Conservation (phyloP, 2,888 invertebrate genomes). For the Meghimatium bilineatum region DNA sequence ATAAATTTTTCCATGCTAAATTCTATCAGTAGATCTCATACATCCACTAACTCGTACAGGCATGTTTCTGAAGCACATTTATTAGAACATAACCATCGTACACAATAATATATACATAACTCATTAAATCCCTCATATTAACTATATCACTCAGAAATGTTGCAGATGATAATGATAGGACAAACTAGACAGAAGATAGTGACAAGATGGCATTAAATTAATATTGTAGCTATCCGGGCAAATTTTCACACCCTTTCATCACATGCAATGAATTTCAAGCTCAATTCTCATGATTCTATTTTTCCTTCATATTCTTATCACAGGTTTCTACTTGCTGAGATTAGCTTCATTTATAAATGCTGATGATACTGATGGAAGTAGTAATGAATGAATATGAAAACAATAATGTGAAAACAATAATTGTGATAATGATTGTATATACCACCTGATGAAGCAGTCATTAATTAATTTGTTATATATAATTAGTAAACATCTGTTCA, state of each 20-base stretch:
- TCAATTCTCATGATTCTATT: neutral
- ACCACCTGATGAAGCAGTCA: neutral
- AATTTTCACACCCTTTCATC: neutral
- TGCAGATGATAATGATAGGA: neutral
- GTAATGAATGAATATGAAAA: neutral
- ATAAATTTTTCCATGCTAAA: no score
- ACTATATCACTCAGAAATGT: neutral
- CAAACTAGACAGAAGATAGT: neutral
- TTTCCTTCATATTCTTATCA: neutral
- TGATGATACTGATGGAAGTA: neutral
- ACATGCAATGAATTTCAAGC: neutral
- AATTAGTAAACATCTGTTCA: neutral
- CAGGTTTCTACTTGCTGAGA: neutral
- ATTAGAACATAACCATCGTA: no score
- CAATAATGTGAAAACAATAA: neutral
- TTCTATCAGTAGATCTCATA: no score
- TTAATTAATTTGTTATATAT: neutral
- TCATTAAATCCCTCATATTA: neutral
- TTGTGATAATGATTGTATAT: neutral
- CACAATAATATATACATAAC: no score
- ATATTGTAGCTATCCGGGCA: neutral
- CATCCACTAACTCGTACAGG: no score
- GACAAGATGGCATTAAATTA: neutral
- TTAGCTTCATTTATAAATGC: neutral
- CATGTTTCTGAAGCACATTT: no score